Base-by-base conservation (phyloP, 1,140 invertebrate genomes). In the Drosophila oshimai region DNA sequence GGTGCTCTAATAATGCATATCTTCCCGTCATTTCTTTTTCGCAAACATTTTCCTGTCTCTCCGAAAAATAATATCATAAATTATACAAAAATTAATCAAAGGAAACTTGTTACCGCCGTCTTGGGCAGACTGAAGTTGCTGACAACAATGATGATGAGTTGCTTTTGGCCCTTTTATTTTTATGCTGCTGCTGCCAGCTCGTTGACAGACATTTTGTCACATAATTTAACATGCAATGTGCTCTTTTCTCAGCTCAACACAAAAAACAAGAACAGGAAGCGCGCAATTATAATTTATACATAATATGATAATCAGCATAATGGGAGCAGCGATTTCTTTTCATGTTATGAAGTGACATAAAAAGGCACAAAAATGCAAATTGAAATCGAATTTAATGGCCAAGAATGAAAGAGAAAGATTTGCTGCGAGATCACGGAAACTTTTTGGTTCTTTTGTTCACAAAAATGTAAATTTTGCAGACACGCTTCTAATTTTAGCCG, bases 171-270 rank as follows among this genome's bases (percentile, higher is more conserved):
- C 62, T 65, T 26, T 67, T 10, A 29, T 50, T 65, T 41, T 13
- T 34, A 29, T 31, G 45, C 28, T 22, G 17, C 24, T 36, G 55
- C 45, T 60, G 44, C 34, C 60, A 36, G 53, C 70, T 69, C 71
- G 81, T 87, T 86, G 81, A 87, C 81, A 87, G 77, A 77, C 81
- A 81, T 81, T 87, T 87, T 87, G 81, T 87, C 83, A 87, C 81
- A 87, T 87, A 74, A 74, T 86, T 86, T 51, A 87, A 70, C 81
- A 86, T 77, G 75, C 81, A 76, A 80, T 80, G 60, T 31, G 39
- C 58, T 31, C 50, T 54, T 34, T 42, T 50, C 31, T 50, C 39
- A 47, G 26, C 18, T 39, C 50, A 46, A 47, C 46, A 34, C n/a
- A 47, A 51, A 26, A 20, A 72, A 62, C 46, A 64, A 65, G 71